phyloP scores from a whole-genome alignment of 2,113 vertebrate species.

The Phasianus colchicus region DNA sequence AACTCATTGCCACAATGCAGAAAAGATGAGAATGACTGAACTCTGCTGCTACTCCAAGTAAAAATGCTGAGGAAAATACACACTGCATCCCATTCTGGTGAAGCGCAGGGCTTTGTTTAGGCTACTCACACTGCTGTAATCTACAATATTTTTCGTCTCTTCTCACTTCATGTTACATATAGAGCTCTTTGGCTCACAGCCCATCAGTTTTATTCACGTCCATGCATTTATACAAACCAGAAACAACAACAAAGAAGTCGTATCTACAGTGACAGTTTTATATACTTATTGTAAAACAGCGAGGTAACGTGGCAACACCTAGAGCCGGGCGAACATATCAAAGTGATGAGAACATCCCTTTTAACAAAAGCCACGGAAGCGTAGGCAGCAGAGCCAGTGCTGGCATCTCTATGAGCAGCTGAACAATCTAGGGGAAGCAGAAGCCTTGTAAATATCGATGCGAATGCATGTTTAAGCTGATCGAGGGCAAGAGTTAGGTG shows the following conservation, averaged over 20 bases:
- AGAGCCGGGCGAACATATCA: background rate
- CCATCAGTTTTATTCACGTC: background rate
- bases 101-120: background rate
- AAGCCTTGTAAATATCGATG: background rate
- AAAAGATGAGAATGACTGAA: background rate
- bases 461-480: background rate
- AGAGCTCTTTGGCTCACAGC: background rate
- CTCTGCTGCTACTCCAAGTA: background rate
- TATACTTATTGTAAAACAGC: background rate
- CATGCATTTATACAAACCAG: background rate
- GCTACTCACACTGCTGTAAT: accelerated
- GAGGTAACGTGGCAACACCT: background rate
- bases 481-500: background rate
- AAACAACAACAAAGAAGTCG: background rate
- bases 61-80: background rate
- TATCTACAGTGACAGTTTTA: background rate
- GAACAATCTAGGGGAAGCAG: background rate
- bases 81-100: accelerated
- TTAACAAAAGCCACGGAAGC: background rate
- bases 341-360: background rate
- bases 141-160: accelerated
- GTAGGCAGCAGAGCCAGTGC: background rate
- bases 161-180: accelerated
- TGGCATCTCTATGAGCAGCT: background rate
- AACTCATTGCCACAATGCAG: background rate